Conservation (phyloP, 2,888 invertebrate species). For the Amblyteles armatorius region DNA sequence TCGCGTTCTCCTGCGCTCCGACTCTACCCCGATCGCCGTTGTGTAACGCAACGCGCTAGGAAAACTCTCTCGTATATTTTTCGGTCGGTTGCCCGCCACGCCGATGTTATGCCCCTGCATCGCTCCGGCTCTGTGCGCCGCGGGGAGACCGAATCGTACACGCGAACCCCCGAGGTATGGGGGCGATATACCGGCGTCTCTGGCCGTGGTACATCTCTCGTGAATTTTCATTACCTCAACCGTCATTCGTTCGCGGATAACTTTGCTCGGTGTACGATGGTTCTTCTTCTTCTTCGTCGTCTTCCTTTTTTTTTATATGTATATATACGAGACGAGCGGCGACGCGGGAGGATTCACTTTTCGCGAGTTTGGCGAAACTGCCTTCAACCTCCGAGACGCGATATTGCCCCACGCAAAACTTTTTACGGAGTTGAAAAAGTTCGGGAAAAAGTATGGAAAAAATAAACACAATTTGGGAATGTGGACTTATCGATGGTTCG, state of each 20-base stretch:
- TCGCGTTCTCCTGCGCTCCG: slow-evolving; percentile 39
- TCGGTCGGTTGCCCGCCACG: slow-evolving; percentile 55
- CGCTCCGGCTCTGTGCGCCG: neutral
- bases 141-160: neutral
- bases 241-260: slow-evolving; percentile 5
- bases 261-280: neutral
- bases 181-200: too few relatives aligned
- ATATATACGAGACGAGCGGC: neutral
- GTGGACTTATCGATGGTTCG: too few relatives aligned
- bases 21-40: slow-evolving; percentile 49
- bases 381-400: neutral
- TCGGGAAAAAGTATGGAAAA: neutral
- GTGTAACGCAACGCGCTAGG: slow-evolving; percentile 63
- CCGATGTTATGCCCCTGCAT: slow-evolving; percentile 36
- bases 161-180: too few relatives aligned
- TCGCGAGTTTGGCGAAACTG: neutral
- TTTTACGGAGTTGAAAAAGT: neutral
- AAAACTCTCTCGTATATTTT: slow-evolving; percentile 61
- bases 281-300: neutral
- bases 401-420: neutral
- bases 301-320: neutral
- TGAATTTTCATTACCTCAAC: slow-evolving; percentile 49
- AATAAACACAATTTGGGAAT: neutral
- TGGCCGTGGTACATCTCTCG: slow-evolving; percentile 25
- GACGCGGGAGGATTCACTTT: neutral